These are phyloP conservation scores for Mastigias papua DNA, from an alignment of 30 jellyfish, hydroid and myxozoan species.

Conservation along the genomic window DNA sequence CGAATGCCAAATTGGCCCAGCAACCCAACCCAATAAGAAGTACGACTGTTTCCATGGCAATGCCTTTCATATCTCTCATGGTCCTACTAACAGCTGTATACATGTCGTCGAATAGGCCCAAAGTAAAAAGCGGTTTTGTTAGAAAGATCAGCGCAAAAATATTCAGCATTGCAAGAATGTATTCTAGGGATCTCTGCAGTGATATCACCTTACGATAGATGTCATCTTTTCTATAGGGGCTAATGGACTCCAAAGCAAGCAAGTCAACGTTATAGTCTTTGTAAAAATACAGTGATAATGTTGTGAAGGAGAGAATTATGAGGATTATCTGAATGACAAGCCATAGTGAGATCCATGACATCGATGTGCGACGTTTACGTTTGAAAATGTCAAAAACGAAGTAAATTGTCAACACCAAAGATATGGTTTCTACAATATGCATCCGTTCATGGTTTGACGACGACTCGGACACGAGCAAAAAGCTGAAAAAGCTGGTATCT, in stretches of 20 bases:
- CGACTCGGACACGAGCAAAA: conserved; percentile 27
- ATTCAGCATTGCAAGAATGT: conserved; percentile 19
- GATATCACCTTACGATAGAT: conserved; percentile 6
- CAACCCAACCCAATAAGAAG: conserved; percentile 37
- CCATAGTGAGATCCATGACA: conserved; percentile 68
- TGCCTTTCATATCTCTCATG: conserved; percentile 43
- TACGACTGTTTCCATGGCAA: conserved; percentile 54
- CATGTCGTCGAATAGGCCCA: conserved; percentile 75
- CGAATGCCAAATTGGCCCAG: conserved; percentile 76
- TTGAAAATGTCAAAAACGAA: conserved; percentile 38
- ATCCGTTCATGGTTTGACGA: conserved; percentile 10
- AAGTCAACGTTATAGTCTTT: conserved; percentile 10
- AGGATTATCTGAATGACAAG: conserved; percentile 28
- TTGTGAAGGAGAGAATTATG: conserved; percentile 34
- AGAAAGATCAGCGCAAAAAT: conserved; percentile 26
- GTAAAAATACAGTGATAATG: background rate
- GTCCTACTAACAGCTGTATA: conserved; percentile 53
- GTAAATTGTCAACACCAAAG: conserved; percentile 48
- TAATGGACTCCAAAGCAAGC: conserved; percentile 1
- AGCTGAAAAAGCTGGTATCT: conserved; percentile 25
- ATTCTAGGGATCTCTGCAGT: conserved; percentile 13
- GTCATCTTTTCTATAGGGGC: background rate
- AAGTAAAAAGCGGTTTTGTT: conserved; percentile 58
- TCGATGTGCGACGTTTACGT: conserved; percentile 46
- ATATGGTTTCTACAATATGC: conserved; percentile 17